These are phyloP conservation scores for Thalassophryne amazonica DNA, from an alignment of 2,797 vertebrate genomes.

Conservation along the genomic window DNA sequence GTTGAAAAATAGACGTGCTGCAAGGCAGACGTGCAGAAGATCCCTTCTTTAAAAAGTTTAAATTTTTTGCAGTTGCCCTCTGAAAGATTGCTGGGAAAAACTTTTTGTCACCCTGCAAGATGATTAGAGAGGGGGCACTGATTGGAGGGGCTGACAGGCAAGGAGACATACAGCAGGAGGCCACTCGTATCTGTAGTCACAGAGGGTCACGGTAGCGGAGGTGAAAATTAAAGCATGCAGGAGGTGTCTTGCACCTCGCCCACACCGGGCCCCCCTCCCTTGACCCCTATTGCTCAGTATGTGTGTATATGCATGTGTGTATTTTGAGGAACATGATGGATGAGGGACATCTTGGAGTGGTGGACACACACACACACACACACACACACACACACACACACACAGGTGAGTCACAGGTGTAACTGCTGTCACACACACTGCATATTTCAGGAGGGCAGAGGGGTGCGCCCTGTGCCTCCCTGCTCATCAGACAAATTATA, in stretches of 20 bases:
- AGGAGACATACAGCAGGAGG: slow-evolving; percentile 46
- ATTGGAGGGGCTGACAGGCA: slow-evolving; percentile 27
- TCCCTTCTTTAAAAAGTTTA: slow-evolving; percentile 19
- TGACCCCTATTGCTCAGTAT: slow-evolving; percentile 29
- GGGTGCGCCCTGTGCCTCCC: slow-evolving; percentile 44
- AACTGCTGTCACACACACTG: slow-evolving; percentile 39
- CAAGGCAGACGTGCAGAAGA: slow-evolving; percentile 4
- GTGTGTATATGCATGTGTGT: slow-evolving; percentile 19
- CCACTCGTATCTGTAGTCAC: slow-evolving; percentile 60
- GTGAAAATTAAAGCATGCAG: slow-evolving; percentile 84
- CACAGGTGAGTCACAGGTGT: slow-evolving; percentile 71
- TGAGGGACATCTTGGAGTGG: slow-evolving; percentile 65
- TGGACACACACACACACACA: too few species aligned
- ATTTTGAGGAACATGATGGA: slow-evolving; percentile 24
- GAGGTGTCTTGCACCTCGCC: slow-evolving; percentile 82
- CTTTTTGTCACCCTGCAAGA: too few species aligned
- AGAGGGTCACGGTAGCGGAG: slow-evolving; percentile 74
- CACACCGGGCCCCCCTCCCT: slow-evolving; percentile 42
- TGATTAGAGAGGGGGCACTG: slow-evolving; percentile 17
- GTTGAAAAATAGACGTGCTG: slow-evolving; percentile 1
- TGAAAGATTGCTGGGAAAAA: neutral
- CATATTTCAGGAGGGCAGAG: slow-evolving; percentile 58
- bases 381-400: too few species aligned
- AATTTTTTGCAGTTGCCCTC: slow-evolving; percentile 17
- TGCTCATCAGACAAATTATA: slow-evolving; percentile 55